Conservation (phyloP, 1,140 invertebrate genomes). For the Monochamus saltuarius region DNA sequence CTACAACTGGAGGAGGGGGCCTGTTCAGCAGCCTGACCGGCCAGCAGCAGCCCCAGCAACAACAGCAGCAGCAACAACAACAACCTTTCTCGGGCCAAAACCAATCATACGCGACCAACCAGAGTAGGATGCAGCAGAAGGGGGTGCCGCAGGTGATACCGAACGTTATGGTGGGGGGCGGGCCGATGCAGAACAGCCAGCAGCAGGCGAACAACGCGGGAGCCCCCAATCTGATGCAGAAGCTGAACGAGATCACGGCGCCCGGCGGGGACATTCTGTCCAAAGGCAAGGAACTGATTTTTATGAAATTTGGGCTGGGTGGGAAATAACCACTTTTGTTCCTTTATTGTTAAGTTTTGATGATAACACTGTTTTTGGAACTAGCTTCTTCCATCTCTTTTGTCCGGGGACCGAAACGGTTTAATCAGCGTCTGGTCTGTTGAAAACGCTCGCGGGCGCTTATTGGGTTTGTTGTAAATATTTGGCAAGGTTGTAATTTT, state of each 20-base stretch:
- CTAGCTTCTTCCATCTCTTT: not conserved
- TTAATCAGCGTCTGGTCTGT: no score
- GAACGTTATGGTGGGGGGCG: constrained; percentile 53
- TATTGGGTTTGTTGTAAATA: no score
- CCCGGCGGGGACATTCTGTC: constrained; percentile 81
- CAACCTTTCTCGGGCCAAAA: constrained; percentile 28
- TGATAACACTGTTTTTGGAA: constrained; percentile 38
- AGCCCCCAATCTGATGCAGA: constrained; percentile 76
- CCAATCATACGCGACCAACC: constrained; percentile 29
- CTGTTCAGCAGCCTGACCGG: constrained; percentile 40
- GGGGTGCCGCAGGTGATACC: constrained; percentile 64
- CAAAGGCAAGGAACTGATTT: constrained; percentile 87
- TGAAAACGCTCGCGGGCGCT: no score
- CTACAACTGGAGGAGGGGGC: constrained; percentile 33
- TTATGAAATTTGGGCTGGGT: constrained; percentile 86
- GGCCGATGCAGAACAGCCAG: constrained; percentile 47
- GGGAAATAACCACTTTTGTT: constrained; percentile 63
- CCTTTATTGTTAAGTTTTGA: constrained; percentile 26
- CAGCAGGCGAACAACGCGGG: constrained; percentile 51
- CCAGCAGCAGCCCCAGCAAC: constrained; percentile 39
- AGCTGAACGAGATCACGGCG: constrained; percentile 77
- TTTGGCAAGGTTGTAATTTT: no score
- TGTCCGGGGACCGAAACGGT: no score
- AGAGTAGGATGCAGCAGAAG: constrained; percentile 45
- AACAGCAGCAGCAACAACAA: constrained; percentile 40